A percentile compares a stretch with the other conserved stretches of the same genome.
Evolutionary conservation across 2,888 invertebrate genomes (phyloP).

Genomic region (Aquatica leii): DNA sequence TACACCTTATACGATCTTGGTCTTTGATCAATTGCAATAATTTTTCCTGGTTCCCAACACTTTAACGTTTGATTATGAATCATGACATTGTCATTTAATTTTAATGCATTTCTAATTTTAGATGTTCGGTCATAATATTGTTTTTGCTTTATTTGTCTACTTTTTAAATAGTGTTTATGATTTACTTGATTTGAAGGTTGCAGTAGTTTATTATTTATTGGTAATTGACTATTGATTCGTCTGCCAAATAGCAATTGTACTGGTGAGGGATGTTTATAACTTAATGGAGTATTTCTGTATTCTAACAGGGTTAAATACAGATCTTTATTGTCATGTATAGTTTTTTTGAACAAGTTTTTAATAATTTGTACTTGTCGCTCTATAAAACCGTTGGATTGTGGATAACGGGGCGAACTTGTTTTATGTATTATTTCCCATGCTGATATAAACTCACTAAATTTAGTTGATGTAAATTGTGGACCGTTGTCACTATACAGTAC

Average conservation of each 20-base stretch:
- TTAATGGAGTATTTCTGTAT: background rate
- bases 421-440: background rate
- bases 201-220: background rate
- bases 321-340: background rate
- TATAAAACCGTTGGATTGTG: background rate
- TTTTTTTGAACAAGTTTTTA: background rate
- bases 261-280: background rate
- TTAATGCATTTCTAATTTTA: background rate
- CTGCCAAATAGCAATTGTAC: background rate
- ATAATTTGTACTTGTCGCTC: background rate
- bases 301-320: background rate
- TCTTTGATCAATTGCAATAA: background rate
- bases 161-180: too few species aligned
- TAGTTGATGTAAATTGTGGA: background rate
- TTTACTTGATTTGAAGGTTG: too few species aligned
- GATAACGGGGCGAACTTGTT: background rate
- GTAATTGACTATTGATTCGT: background rate
- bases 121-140: background rate
- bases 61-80: background rate
- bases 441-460: background rate
- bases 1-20: background rate
- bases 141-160: background rate
- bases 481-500: background rate
- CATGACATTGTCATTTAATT: background rate
- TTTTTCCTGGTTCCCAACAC: background rate